Percentiles rank a stretch among this genome's conserved stretches.
phyloP scores from a whole-genome alignment of 2,113 vertebrate genomes.

The Odocoileus hemionus region DNA sequence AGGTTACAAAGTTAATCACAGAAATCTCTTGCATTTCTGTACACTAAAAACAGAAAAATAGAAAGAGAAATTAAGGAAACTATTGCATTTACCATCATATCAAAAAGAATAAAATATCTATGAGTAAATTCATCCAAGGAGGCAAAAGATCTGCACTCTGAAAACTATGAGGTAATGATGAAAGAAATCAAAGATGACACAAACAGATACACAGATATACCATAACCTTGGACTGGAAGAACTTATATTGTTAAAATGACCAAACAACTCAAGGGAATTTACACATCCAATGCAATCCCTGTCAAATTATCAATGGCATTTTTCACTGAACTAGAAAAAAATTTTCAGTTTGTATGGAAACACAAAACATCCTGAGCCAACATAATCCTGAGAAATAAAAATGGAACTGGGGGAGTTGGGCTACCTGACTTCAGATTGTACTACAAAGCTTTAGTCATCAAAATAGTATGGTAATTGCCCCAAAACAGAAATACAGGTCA shows the following conservation, averaged over 20 bases:
- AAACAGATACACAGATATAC: not conserved
- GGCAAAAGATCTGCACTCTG: not conserved
- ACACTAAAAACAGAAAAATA: not conserved
- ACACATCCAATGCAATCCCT: not conserved
- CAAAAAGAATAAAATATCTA: not conserved
- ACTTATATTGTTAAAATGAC: not conserved
- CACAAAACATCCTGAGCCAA: not conserved
- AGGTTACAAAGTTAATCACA: not conserved
- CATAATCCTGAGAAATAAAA: not conserved
- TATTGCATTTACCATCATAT: not conserved
- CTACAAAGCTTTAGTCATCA: not conserved
- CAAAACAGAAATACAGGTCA: not conserved
- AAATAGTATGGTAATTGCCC: not conserved
- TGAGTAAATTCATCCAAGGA: not conserved
- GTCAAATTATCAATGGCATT: not conserved
- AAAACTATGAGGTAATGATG: not conserved
- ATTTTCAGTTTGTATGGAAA: not conserved
- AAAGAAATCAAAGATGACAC: not conserved
- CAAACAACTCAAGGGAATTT: not conserved
- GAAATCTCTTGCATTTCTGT: not conserved
- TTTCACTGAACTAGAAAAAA: not conserved
- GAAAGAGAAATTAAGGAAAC: not conserved
- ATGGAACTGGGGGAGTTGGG: not conserved
- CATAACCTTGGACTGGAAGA: not conserved
- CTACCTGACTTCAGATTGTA: not conserved